A percentile compares a stretch with the other conserved stretches of the same genome.
phyloP scores from a whole-genome alignment of 1,140 invertebrate species.

The Drosophila saltans region DNA sequence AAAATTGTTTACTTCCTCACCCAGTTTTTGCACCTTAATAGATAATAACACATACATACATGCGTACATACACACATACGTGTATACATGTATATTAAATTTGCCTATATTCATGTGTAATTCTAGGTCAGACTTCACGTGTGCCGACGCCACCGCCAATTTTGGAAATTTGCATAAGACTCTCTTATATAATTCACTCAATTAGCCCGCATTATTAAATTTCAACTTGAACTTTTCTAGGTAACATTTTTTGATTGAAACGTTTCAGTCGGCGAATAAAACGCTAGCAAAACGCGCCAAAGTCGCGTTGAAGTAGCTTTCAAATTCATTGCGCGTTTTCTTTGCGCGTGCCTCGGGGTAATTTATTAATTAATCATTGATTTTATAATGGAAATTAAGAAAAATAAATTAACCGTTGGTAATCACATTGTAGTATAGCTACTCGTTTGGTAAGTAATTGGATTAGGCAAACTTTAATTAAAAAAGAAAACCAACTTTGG shows the following conservation, averaged over 20 bases:
- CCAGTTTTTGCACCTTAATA: slow-evolving; percentile 62
- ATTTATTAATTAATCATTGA: slow-evolving; percentile 12
- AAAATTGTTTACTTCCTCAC: slow-evolving; percentile 73
- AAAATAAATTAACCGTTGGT: slow-evolving; percentile 20
- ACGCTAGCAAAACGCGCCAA: not conserved
- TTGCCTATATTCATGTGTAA: slow-evolving; percentile 53
- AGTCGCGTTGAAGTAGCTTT: not conserved
- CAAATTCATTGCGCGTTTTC: not conserved
- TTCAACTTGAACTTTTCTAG: slow-evolving; percentile 71
- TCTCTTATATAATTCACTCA: slow-evolving; percentile 59
- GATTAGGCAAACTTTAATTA: slow-evolving; percentile 28
- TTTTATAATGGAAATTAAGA: slow-evolving; percentile 8
- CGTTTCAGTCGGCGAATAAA: not conserved
- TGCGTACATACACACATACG: slow-evolving; percentile 15
- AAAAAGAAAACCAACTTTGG: slow-evolving; percentile 16
- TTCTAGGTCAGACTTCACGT: slow-evolving; percentile 70
- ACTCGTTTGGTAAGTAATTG: slow-evolving; percentile 16
- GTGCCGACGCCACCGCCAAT: slow-evolving; percentile 30
- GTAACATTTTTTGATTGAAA: slow-evolving; percentile 2
- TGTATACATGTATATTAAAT: slow-evolving; percentile 34
- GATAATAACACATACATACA: slow-evolving; percentile 26
- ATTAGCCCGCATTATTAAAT: slow-evolving; percentile 70
- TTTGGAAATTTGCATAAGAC: slow-evolving; percentile 62
- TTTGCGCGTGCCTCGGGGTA: slow-evolving; percentile 2
- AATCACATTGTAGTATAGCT: slow-evolving; percentile 17